These are phyloP conservation scores for Halcyon malimbica DNA, from an alignment of 2,113 vertebrate species.

Conservation along the genomic window DNA sequence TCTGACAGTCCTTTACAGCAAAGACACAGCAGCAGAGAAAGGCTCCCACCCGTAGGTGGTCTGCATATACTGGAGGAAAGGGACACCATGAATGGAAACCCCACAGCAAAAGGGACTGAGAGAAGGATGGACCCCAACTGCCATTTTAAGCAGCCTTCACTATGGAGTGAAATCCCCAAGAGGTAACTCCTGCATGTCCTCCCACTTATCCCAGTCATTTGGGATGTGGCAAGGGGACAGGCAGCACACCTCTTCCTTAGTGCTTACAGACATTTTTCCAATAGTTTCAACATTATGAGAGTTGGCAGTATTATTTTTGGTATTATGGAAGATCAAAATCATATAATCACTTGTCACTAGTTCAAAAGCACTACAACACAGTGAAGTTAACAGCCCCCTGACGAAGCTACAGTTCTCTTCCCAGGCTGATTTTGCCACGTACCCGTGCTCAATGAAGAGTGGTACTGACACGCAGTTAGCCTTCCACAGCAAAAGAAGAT, in stretches of 20 bases:
- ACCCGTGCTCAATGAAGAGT: neutral
- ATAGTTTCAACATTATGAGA: neutral
- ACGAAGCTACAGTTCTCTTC: neutral
- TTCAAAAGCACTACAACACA: neutral
- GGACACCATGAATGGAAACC: neutral
- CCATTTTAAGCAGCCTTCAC: neutral
- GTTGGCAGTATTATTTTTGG: neutral
- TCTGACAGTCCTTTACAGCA: neutral
- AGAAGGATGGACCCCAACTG: neutral
- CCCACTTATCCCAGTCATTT: fast-evolving
- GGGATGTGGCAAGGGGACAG: neutral
- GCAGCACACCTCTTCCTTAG: neutral
- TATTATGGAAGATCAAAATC: neutral
- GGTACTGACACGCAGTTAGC: neutral
- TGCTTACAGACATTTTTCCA: neutral
- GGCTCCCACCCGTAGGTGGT: neutral
- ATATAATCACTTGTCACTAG: neutral
- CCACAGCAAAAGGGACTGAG: neutral
- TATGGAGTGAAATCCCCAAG: neutral
- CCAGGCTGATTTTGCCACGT: neutral
- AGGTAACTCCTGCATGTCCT: neutral
- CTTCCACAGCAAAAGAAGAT: neutral
- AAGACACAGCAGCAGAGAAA: neutral
- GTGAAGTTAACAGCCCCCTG: neutral
- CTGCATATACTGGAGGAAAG: neutral